Percentiles rank a stretch among this genome's conserved stretches.
These are phyloP conservation scores for Hydrolagus colliei DNA, from an alignment of 2,797 vertebrate genomes.

Conservation along the genomic window DNA sequence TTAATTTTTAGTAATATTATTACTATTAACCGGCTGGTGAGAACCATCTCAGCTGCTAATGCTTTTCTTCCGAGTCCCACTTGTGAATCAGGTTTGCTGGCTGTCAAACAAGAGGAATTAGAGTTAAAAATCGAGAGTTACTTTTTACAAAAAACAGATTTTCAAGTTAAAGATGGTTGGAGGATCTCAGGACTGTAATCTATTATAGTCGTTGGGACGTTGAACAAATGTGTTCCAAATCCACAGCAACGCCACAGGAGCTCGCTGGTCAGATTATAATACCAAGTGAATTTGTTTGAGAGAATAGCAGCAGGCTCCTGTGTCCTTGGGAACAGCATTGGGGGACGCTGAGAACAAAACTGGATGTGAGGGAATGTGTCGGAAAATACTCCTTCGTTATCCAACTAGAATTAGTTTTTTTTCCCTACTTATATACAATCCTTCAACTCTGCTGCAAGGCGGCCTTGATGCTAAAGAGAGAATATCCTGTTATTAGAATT, in stretches of 20 bases:
- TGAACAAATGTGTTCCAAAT: background rate
- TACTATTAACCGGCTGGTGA: too few relatives aligned
- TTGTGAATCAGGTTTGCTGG: too few relatives aligned
- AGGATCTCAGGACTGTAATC: background rate
- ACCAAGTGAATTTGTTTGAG: background rate
- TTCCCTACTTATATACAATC: too few relatives aligned
- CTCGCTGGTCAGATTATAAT: background rate
- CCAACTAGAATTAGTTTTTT: too few relatives aligned
- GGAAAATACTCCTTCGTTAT: background rate
- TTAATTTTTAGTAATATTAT: too few relatives aligned
- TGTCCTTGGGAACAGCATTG: background rate
- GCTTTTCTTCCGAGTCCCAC: too few relatives aligned
- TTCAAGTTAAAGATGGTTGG: background rate
- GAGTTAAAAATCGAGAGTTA: background rate
- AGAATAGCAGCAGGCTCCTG: background rate
- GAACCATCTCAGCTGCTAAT: too few relatives aligned
- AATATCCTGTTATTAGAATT: too few relatives aligned
- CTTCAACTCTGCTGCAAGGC: too few relatives aligned
- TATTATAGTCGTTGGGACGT: too few relatives aligned
- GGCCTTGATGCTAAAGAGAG: too few relatives aligned
- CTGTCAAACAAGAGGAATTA: background rate
- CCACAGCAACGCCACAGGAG: background rate
- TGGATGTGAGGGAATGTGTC: background rate
- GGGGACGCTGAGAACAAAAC: background rate
- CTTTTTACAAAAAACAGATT: background rate